Evolutionary conservation across 2,797 vertebrate genomes (phyloP), one percentile per base, ranked within the genome.

Genomic region (Poeciliopsis turneri): DNA sequence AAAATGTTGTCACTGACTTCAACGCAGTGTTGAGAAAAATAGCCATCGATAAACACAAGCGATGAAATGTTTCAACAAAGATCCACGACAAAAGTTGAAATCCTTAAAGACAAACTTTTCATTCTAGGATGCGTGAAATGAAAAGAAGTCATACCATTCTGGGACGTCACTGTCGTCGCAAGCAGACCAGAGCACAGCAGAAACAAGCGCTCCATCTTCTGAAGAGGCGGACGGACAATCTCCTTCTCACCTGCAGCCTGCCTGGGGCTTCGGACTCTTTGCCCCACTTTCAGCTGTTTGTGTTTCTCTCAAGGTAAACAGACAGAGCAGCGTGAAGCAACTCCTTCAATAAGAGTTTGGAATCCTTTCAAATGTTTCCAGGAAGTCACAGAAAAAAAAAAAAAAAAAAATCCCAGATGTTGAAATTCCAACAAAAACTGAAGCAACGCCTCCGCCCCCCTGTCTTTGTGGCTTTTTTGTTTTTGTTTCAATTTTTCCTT

Each of bases 171-270:
- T 2, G 66, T 36, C 23, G 77, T 47, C 8, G 84, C 84, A 74
- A 85, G 61, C 5, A 81, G 25, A 78, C 76, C 69, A 8, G 66
- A 81, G 57, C 71, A 81, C 0, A 93, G 69, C 47, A 91, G 82
- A 76, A 91, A 28, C 45, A 85, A 71, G 88, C 0, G 5, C 1
- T 81, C 85, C 93, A 94, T 94, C 68, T 9, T 90, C 30, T 13
- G 36, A 69, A 41, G 74, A 79, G 83, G 68, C 5, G 16, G 23
- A 2, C n/a, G 53, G 39, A 76, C 5, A 10, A 33, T 78, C 46
- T 16, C 80, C 25, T 8, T 79, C 47, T 68, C 43, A 78, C 28
- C 77, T 53, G 20, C 55, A 23, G 33, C 4, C 64, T 68, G 20
- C 66, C 70, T 46, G 77, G 20, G 75, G n/a, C 46, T 76, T 77